Evolutionary conservation across 2,888 invertebrate genomes (phyloP).

Genomic region (Hydrotaea cyrtoneurina): DNA sequence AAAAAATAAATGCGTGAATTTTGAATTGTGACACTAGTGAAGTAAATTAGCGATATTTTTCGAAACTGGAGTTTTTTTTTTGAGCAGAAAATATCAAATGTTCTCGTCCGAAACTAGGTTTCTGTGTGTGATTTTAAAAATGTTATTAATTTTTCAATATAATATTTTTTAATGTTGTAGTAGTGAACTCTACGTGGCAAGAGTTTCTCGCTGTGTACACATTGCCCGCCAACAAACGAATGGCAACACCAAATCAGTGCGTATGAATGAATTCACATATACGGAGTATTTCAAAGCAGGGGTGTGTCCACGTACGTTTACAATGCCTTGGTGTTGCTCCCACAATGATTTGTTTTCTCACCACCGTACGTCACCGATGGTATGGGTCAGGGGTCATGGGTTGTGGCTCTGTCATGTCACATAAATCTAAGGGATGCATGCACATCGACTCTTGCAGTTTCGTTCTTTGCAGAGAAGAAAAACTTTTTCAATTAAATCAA

Average conservation of each 20-base stretch:
- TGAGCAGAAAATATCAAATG: no score
- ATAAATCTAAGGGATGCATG: background rate
- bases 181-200: no score
- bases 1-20: no score
- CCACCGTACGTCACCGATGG: background rate
- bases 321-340: slow-evolving; percentile 14
- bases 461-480: slow-evolving; percentile 9
- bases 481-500: slow-evolving; percentile 27
- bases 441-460: background rate
- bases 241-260: slow-evolving; percentile 6
- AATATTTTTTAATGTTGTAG: no score
- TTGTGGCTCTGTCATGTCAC: no score
- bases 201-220: slow-evolving; percentile 8
- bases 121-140: no score
- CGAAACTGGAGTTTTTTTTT: no score
- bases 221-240: background rate
- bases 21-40: no score
- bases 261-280: slow-evolving; percentile 17
- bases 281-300: background rate
- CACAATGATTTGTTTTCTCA: slow-evolving; percentile 26
- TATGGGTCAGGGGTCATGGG: background rate
- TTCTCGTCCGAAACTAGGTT: no score
- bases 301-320: slow-evolving; percentile 13
- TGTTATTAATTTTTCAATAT: no score
- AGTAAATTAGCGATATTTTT: no score